phyloP scores from a whole-genome alignment of 2,113 vertebrate species.

The Podarcis muralis region DNA sequence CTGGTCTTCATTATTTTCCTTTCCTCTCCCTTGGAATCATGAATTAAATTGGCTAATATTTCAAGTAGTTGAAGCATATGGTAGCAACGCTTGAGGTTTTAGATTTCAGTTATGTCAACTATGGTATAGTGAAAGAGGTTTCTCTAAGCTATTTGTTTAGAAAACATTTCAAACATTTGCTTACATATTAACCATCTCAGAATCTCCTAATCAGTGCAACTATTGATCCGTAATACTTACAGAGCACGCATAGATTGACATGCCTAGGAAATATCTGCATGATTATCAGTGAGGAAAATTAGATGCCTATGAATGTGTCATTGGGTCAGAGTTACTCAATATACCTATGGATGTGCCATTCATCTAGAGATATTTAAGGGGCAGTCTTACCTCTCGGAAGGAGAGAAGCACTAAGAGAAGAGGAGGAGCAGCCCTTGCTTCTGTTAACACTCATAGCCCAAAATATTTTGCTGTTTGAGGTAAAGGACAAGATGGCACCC shows the following conservation, averaged over 20 bases:
- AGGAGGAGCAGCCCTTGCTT: too few species aligned
- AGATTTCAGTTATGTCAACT: constrained; percentile 4
- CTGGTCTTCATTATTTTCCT: constrained; percentile 23
- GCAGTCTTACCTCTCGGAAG: background rate
- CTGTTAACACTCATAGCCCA: too few species aligned
- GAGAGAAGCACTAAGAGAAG: background rate
- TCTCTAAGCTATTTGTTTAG: background rate
- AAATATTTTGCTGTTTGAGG: too few species aligned
- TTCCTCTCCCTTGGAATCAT: constrained; percentile 17
- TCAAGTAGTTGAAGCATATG: constrained; percentile 22
- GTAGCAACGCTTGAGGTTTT: background rate
- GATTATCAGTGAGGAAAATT: background rate
- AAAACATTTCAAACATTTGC: background rate
- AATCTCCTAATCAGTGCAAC: background rate
- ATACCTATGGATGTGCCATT: too few species aligned
- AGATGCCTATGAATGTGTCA: background rate
- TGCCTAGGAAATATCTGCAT: background rate
- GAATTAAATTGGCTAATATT: constrained; percentile 28
- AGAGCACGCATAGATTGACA: background rate
- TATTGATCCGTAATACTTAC: background rate
- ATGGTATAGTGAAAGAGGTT: background rate
- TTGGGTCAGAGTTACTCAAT: background rate
- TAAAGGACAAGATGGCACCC: too few species aligned
- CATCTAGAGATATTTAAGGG: background rate
- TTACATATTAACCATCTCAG: background rate